Evolutionary conservation across 2,113 vertebrate species (phyloP).

Genomic region (Salvelinus namaycush): DNA sequence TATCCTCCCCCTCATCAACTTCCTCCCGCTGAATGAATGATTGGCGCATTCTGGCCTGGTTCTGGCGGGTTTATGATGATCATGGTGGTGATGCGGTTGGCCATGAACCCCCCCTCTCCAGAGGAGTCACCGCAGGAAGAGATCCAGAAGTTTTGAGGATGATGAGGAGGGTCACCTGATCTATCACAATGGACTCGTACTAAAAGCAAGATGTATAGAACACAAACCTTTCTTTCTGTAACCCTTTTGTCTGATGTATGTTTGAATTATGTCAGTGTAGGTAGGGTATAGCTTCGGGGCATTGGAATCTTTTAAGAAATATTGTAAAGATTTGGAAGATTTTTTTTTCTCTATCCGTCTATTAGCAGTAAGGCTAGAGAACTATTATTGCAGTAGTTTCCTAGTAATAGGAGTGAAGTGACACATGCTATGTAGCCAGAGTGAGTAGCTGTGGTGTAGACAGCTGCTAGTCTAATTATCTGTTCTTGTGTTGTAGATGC

Average conservation of each 20-base stretch:
- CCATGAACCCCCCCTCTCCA: slow-evolving; percentile 23
- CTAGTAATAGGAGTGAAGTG: not conserved
- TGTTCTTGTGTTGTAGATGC: slow-evolving; percentile 8
- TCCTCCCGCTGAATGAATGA: slow-evolving; percentile 77
- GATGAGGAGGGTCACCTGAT: slow-evolving; percentile 93
- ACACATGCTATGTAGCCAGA: not conserved
- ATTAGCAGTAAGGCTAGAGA: not conserved
- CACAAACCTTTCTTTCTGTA: slow-evolving; percentile 36
- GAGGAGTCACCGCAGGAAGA: slow-evolving; percentile 77
- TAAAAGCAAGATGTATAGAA: slow-evolving; percentile 87
- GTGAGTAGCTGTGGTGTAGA: not conserved
- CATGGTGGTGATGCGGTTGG: slow-evolving; percentile 61
- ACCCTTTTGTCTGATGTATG: slow-evolving; percentile 6
- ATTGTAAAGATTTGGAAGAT: too few species aligned
- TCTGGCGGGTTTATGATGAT: slow-evolving; percentile 78
- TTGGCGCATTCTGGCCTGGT: slow-evolving; percentile 80
- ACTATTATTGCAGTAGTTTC: not conserved
- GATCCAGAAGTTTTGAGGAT: slow-evolving; percentile 80
- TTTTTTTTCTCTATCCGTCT: not conserved
- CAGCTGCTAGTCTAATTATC: not conserved
- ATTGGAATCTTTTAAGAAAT: not conserved
- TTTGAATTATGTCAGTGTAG: not conserved
- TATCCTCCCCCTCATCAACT: slow-evolving; percentile 59
- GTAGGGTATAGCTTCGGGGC: slow-evolving; percentile 1
- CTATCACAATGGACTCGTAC: slow-evolving; percentile 87